Evolutionary conservation across 2,797 vertebrate species (phyloP).

Genomic region (Pyrocephalus nanus): DNA sequence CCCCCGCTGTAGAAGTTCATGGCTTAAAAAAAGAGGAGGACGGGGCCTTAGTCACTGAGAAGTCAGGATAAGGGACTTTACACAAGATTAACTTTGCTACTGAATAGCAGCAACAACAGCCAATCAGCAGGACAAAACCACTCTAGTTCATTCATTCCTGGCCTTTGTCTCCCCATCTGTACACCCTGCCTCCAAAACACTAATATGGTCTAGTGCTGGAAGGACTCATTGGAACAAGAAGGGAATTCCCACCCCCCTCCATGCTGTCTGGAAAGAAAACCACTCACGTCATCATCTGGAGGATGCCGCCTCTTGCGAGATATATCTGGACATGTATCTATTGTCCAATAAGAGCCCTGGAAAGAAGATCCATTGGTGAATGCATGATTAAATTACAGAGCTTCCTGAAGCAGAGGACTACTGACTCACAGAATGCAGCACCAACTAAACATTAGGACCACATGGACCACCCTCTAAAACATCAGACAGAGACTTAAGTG

Average conservation of each 20-base stretch:
- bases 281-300: slow-evolving; percentile 81
- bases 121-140: neutral
- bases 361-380: slow-evolving; percentile 55
- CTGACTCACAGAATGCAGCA: neutral
- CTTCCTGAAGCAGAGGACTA: neutral
- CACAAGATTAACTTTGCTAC: neutral
- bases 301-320: slow-evolving; percentile 82
- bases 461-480: neutral
- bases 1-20: neutral
- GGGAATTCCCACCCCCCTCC: neutral
- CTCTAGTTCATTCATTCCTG: neutral
- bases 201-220: neutral
- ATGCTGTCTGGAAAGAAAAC: neutral
- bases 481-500: neutral
- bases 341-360: slow-evolving; percentile 97
- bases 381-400: neutral
- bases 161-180: neutral
- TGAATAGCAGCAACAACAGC: neutral
- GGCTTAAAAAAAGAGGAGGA: slow-evolving; percentile 25
- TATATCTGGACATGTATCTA: slow-evolving; percentile 88
- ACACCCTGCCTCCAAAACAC: neutral
- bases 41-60: neutral
- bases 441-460: neutral
- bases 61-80: neutral
- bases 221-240: neutral